Conservation (phyloP, 2,113 vertebrate genomes). For the Nothoprocta perdicaria region DNA sequence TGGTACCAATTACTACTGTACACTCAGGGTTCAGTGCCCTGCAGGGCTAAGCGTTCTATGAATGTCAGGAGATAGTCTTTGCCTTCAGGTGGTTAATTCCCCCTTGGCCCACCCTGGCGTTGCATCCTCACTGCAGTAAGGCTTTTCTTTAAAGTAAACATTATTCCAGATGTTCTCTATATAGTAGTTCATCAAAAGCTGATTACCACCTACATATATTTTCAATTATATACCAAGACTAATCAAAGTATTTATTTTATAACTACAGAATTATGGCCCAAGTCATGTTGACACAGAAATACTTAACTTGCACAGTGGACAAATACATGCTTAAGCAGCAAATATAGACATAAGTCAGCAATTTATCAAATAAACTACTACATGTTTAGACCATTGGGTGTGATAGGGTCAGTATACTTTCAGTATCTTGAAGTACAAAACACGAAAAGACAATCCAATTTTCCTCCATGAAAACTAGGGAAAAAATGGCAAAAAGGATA, state of each 20-base stretch:
- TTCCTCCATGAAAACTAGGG: background rate
- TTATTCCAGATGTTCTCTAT: fast-evolving
- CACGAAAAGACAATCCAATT: background rate
- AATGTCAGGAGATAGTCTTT: background rate
- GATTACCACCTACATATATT: fast-evolving
- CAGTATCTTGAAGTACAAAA: background rate
- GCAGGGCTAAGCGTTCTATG: background rate
- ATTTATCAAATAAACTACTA: no score
- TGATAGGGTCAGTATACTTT: background rate
- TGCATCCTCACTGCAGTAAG: background rate
- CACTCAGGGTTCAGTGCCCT: background rate
- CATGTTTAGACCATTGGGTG: no score
- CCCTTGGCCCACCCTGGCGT: background rate
- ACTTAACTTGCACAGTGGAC: background rate
- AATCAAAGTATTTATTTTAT: background rate
- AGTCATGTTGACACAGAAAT: fast-evolving
- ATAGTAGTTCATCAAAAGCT: background rate
- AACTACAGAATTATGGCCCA: background rate
- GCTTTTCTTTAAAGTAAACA: no score
- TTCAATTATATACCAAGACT: fast-evolving
- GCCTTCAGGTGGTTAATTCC: fast-evolving
- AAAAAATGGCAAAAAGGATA: background rate
- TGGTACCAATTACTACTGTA: background rate
- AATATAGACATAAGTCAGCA: background rate
- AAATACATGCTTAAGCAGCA: background rate